A percentile compares a stretch with the other conserved stretches of the same genome.
Evolutionary conservation across 2,113 vertebrate species (phyloP).

Genomic region (Eublepharis macularius): DNA sequence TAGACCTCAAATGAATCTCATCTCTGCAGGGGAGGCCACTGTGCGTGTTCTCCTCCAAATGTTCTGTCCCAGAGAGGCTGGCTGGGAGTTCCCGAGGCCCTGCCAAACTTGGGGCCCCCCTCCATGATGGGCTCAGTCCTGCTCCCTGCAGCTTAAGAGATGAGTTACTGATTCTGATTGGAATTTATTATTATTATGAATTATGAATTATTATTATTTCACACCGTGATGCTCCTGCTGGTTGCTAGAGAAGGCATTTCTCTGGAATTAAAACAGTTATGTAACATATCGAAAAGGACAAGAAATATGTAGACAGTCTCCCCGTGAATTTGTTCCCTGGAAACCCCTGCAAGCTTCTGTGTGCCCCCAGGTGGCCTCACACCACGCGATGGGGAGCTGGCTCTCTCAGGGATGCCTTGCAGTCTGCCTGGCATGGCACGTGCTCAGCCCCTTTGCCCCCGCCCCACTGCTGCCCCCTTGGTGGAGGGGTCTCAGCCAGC

Average conservation of each 20-base stretch:
- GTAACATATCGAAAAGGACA: not conserved
- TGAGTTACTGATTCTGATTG: not conserved
- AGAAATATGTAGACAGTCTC: not conserved
- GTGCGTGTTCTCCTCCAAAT: not conserved
- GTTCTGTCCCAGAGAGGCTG: not conserved
- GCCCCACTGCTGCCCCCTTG: too few species aligned
- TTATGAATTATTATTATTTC: too few species aligned
- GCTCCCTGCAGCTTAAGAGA: not conserved
- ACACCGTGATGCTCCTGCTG: not conserved
- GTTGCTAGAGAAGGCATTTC: slow-evolving; percentile 16
- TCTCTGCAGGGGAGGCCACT: not conserved
- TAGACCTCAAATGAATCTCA: not conserved
- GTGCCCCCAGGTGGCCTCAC: too few species aligned
- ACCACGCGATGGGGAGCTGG: too few species aligned
- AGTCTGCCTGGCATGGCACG: too few species aligned
- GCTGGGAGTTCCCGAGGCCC: not conserved
- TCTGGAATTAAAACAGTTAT: slow-evolving; percentile 6
- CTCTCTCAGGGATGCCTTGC: too few species aligned
- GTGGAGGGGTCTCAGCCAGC: too few species aligned
- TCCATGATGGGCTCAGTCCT: not conserved
- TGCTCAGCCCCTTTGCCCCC: too few species aligned
- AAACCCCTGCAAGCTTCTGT: too few species aligned
- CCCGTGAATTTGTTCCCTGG: not conserved
- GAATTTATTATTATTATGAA: too few species aligned
- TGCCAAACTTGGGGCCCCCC: not conserved